phyloP scores from a whole-genome alignment of 2,797 vertebrate genomes.

The Gadopsis marmoratus region DNA sequence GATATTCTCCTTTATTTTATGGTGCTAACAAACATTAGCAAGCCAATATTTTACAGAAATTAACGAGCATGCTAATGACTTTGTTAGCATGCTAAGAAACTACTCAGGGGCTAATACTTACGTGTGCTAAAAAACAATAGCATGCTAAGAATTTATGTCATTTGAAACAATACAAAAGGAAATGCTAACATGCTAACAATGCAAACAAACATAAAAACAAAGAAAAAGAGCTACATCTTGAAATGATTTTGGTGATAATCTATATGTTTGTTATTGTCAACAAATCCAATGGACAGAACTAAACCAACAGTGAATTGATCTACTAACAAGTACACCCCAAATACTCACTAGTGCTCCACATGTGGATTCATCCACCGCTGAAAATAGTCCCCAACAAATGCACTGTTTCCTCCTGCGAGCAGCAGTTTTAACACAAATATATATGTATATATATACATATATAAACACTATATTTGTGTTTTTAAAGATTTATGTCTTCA shows the following conservation, averaged over 20 bases:
- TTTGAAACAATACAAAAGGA: background rate
- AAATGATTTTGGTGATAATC: background rate
- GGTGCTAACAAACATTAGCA: slow-evolving; percentile 27
- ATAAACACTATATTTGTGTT: too few relatives aligned
- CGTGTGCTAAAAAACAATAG: slow-evolving; percentile 33
- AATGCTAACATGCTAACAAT: slow-evolving; percentile 41
- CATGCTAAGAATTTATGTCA: slow-evolving; percentile 43
- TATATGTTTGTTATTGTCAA: slow-evolving; percentile 18
- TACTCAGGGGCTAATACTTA: slow-evolving; percentile 57
- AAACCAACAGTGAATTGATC: background rate
- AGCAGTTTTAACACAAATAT: too few relatives aligned
- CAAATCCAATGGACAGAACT: background rate
- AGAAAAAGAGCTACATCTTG: background rate
- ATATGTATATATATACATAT: too few relatives aligned
- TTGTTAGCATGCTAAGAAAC: slow-evolving; percentile 57
- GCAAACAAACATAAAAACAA: slow-evolving; percentile 29
- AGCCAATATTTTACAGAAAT: slow-evolving; percentile 15
- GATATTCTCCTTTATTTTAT: background rate
- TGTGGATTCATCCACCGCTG: background rate
- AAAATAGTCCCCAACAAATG: slow-evolving; percentile 5
- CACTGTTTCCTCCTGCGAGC: background rate
- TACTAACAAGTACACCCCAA: background rate
- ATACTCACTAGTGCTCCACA: background rate
- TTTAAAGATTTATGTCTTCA: background rate
- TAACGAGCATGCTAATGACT: slow-evolving; percentile 44